Base-by-base conservation (phyloP, 2,797 vertebrate species). In the Ciconia nigra region DNA sequence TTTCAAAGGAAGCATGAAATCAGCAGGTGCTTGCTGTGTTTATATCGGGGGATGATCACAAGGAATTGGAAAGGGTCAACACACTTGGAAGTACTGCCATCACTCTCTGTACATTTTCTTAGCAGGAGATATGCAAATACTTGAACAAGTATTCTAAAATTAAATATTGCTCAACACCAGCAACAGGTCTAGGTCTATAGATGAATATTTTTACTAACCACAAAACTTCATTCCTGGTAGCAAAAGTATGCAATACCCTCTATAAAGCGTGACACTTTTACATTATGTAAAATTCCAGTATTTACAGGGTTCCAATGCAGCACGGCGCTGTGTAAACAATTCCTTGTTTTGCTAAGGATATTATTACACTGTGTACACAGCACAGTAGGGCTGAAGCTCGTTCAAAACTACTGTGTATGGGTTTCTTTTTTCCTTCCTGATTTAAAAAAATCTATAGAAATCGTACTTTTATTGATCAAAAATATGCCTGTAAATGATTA, bases 291-390 rank as follows among this genome's bases (percentile, higher is more conserved):
- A 95, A 96, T 83, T 96, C 83, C 87, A 86, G 62, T 81, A 88
- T 92, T 96, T 96, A 65, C 86, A 93, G 73, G 74, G 83, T 39
- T 96, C 82, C 93, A 73, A 19, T 93, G 81, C 79, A 87, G 81
- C 81, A 73, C 66, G 94, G 79, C 69, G 81, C 59, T 96, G 65
- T 83, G 78, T 66, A 97, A 97, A 95, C 0, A 0, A 89, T n/a
- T 66, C 69, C 83, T 92, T 96, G 89, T 96, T 97, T 94, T 97
- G 39, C 66, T 94, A 94, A 92, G 94, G 87, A 88, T 96, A 92
- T 88, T 86, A 89, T 97, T 93, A 79, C 92, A 77, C 65, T 79
- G 13, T 51, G 62, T 86, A 62, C 82, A 73, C 39, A 59, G 83
- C 72, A 66, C 91, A 93, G 90, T 31, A 88, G 90, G 69, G 44